Conservation (phyloP, 1,140 invertebrate genomes). For the Drosophila pandora region DNA sequence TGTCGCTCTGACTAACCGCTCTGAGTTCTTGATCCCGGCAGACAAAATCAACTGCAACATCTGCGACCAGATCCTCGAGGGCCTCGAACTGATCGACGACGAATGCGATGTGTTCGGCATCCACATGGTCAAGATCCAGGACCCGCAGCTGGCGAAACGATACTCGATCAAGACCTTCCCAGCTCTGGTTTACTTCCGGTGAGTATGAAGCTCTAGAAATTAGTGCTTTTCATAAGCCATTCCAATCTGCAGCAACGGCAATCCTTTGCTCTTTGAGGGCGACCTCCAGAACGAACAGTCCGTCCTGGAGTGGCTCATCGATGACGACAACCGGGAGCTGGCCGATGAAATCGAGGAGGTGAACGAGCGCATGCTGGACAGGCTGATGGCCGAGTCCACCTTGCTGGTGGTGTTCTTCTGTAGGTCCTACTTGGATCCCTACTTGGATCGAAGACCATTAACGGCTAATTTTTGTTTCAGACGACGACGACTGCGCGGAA, state of each 20-base stretch:
- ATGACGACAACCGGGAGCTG: conserved; percentile 96
- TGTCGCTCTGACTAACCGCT: not conserved
- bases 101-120: conserved; percentile 97
- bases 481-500: conserved; percentile 95
- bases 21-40: conserved; percentile 76
- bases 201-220: not conserved
- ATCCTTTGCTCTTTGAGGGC: conserved; percentile 96
- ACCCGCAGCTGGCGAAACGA: conserved; percentile 94
- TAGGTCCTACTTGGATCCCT: conserved; percentile 85
- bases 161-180: conserved; percentile 98
- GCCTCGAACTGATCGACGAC: conserved; percentile 95
- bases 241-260: conserved; percentile 88
- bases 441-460: not conserved
- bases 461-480: conserved; percentile 82
- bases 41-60: conserved; percentile 97
- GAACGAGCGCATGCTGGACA: conserved; percentile 94
- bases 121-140: conserved; percentile 97
- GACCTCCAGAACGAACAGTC: conserved; percentile 96
- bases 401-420: conserved; percentile 96
- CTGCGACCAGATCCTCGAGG: conserved; percentile 95
- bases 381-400: conserved; percentile 93
- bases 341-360: conserved; percentile 97
- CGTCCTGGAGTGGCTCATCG: conserved; percentile 95
- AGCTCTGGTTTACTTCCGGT: conserved; percentile 94
- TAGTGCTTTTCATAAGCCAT: not conserved